phyloP scores from a whole-genome alignment of 1,140 invertebrate species.

The Papilio polytes region DNA sequence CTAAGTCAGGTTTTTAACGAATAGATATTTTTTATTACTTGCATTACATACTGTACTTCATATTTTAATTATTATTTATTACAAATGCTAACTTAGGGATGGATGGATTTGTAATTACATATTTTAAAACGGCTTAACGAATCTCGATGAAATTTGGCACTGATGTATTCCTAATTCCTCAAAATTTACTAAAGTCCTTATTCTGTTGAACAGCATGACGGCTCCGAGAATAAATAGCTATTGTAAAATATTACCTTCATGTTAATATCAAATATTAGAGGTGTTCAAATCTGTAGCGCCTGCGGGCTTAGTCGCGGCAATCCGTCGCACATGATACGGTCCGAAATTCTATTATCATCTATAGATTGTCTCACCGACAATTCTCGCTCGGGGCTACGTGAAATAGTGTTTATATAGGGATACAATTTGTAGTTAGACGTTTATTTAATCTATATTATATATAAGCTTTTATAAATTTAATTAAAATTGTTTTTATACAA shows the following conservation, averaged over 20 bases:
- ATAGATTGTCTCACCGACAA: slow-evolving; percentile 10
- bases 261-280: slow-evolving; percentile 8
- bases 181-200: background rate
- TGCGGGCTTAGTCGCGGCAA: background rate
- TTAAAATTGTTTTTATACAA: no score
- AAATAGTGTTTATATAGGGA: background rate
- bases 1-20: no score
- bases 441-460: background rate
- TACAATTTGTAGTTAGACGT: background rate
- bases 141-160: no score
- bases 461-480: no score
- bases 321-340: slow-evolving; percentile 14
- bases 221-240: background rate
- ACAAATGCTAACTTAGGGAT: no score
- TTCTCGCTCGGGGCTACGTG: background rate
- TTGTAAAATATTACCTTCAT: background rate
- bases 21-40: no score
- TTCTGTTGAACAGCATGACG: background rate
- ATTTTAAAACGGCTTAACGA: no score
- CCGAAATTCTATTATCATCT: slow-evolving; percentile 22
- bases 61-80: no score
- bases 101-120: no score
- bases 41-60: no score
- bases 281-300: slow-evolving; percentile 1
- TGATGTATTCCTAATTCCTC: no score